Percentiles rank a stretch among this genome's conserved stretches.
Conservation (phyloP, 2,113 vertebrate genomes). For the Ceratotherium simum region DNA sequence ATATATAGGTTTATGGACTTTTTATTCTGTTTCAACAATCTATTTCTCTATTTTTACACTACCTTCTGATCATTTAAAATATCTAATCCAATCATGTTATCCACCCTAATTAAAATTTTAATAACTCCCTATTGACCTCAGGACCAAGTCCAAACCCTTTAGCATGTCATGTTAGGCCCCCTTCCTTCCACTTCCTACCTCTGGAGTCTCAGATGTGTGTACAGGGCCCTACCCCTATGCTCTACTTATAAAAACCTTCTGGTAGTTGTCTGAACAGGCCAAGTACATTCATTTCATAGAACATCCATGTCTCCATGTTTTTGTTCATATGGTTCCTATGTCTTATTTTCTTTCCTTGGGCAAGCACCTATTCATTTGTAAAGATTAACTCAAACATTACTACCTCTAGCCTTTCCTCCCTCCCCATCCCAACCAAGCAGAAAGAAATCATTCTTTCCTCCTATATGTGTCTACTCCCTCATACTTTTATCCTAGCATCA, state of each 20-base stretch:
- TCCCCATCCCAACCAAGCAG: background rate
- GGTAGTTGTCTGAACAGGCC: background rate
- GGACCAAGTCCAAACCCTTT: background rate
- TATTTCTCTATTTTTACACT: background rate
- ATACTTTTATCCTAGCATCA: background rate
- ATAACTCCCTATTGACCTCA: background rate
- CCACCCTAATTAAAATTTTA: slow-evolving; percentile 6
- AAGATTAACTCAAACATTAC: slow-evolving; percentile 24
- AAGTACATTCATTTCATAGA: background rate
- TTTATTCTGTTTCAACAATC: background rate
- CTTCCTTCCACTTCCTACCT: background rate
- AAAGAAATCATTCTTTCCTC: slow-evolving; percentile 30
- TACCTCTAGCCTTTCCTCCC: background rate
- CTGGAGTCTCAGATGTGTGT: background rate
- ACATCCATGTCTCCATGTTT: background rate
- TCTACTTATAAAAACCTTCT: background rate
- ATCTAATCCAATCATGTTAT: background rate
- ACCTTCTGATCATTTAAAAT: background rate
- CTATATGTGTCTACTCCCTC: background rate
- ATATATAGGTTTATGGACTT: background rate
- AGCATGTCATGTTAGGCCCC: background rate
- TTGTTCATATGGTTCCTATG: background rate
- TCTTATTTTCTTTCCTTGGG: background rate
- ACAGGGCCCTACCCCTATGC: background rate
- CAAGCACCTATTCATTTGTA: background rate